Evolutionary conservation across 1,140 invertebrate species (phyloP), one percentile per base, ranked within the genome.

Genomic region (Theocolax elegans): DNA sequence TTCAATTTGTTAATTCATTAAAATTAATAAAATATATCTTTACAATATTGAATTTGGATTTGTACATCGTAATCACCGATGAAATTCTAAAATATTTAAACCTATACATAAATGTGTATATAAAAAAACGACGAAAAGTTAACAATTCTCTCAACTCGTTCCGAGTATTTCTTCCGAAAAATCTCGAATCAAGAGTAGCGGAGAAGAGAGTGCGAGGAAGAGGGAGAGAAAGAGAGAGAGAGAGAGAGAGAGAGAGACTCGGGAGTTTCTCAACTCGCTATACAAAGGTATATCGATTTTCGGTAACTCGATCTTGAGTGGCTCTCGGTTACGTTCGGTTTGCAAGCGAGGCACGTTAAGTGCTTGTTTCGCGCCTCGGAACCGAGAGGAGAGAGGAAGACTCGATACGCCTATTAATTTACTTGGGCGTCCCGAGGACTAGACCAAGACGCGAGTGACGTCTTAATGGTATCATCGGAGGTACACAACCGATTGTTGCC

Each of bases 221-320:
- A n/a, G 3, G 40, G 15, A 44, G 12, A 44, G 17, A 44, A 44
- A n/a, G 12, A 15, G 40, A 15, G 44, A 48, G 7, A 21, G 12
- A 48, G 12, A 21, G 1, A 4, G 17, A 48, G 1, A 21, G 10
- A 3, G 40, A 12, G 40, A n/a, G 13, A 6, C 40, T 6, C 6
- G 1, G 3, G 49, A 25, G 23, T 17, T 17, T 44, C 42, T 44
- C 42, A 3, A 10, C 42, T 44, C 42, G 53, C 27, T 67, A 69
- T 71, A 80, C 73, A 80, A 77, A 76, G 67, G 74, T 77, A 75
- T 79, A 80, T 85, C 81, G 80, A 85, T 83, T 84, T 85, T 83
- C 83, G 75, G 85, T 86, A 86, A 86, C 78, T 75, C 74, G 82
- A 86, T 85, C 83, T 83, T 81, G 77, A 85, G 83, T 85, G 80